Conservation (phyloP, 2,113 vertebrate genomes). For the Apteryx mantelli region DNA sequence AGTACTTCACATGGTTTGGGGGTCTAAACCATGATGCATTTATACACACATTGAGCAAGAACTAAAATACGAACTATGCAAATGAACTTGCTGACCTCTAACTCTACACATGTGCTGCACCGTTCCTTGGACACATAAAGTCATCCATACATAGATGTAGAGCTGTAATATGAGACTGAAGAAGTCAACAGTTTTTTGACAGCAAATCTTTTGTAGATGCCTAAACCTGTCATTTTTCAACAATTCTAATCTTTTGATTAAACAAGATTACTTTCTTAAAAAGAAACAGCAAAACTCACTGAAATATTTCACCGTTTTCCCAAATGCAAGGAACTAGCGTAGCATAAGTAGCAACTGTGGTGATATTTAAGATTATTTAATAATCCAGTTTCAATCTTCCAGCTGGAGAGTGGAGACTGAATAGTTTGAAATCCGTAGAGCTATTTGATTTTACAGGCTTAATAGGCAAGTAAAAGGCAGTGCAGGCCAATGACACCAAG, state of each 20-base stretch:
- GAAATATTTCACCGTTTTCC: neutral
- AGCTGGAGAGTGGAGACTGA: neutral
- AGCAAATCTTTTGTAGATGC: neutral
- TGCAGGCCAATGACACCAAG: neutral
- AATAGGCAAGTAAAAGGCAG: slow-evolving; percentile 19
- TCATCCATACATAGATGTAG: accelerated
- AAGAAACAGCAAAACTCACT: neutral
- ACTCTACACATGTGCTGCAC: neutral
- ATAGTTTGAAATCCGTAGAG: slow-evolving; percentile 20
- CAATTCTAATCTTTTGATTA: neutral
- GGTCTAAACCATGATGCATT: neutral
- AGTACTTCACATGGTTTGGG: neutral
- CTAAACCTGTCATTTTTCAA: neutral
- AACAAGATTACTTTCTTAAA: neutral
- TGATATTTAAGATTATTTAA: slow-evolving; percentile 29
- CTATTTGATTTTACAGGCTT: slow-evolving; percentile 30
- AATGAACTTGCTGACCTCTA: neutral
- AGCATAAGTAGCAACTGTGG: neutral
- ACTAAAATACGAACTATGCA: neutral
- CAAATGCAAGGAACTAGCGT: neutral
- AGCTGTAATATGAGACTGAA: neutral
- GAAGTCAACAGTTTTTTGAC: neutral
- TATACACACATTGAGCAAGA: neutral
- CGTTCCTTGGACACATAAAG: neutral
- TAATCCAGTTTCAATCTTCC: slow-evolving; percentile 14